Conservation (phyloP, 2,797 vertebrate species). For the Pantherophis vulpinus region DNA sequence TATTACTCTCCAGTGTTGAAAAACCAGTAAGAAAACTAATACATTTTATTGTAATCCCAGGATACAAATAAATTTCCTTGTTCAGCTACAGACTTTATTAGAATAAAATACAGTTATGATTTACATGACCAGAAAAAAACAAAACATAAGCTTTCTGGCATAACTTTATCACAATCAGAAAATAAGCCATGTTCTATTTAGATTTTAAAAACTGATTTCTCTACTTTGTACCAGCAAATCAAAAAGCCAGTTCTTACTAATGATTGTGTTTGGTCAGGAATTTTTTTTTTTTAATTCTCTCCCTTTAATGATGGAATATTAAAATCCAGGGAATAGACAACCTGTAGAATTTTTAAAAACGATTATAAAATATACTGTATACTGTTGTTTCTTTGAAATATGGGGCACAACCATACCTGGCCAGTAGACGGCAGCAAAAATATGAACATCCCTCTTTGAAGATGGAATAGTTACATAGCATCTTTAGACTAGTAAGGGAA, state of each 20-base stretch:
- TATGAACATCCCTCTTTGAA: neutral
- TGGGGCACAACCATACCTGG: neutral
- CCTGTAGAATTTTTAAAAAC: neutral
- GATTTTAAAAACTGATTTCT: neutral
- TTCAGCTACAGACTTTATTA: constrained; percentile 23
- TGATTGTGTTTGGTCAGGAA: neutral
- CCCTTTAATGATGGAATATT: neutral
- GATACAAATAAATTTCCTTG: neutral
- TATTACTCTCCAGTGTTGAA: neutral
- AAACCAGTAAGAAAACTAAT: constrained; percentile 19
- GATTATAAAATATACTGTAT: neutral
- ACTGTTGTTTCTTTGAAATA: neutral
- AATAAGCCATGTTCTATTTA: neutral
- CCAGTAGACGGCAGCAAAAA: neutral
- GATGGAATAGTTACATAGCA: neutral
- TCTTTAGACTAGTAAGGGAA: neutral
- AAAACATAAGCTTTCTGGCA: neutral
- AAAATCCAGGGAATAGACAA: neutral
- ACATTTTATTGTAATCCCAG: neutral
- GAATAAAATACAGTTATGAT: neutral
- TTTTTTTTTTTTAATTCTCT: neutral
- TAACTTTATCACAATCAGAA: neutral
- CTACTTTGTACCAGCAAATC: neutral
- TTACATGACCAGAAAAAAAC: neutral
- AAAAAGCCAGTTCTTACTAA: neutral